Evolutionary conservation across 2,113 vertebrate genomes (phyloP).

Genomic region (Clarias magur): DNA sequence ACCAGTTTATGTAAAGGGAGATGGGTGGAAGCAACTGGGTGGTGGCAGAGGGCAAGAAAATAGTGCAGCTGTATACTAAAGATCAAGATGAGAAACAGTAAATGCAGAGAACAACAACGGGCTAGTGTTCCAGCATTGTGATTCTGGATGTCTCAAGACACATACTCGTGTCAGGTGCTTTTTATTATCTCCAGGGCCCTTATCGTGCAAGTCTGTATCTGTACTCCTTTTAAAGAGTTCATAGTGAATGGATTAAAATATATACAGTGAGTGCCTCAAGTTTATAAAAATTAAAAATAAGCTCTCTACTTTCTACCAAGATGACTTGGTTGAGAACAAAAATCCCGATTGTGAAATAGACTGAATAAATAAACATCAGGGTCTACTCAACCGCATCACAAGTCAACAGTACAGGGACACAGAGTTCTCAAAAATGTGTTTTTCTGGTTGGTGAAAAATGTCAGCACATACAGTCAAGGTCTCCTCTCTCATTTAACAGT

Average conservation of each 20-base stretch:
- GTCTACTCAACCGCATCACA: neutral
- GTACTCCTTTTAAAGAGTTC: neutral
- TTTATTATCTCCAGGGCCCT: neutral
- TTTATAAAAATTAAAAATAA: neutral
- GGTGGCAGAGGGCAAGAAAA: neutral
- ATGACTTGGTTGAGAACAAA: neutral
- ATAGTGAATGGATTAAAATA: neutral
- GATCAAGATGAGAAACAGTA: neutral
- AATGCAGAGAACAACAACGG: neutral
- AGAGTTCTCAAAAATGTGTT: neutral
- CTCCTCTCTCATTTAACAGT: neutral
- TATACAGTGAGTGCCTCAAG: neutral
- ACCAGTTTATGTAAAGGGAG: conserved; percentile 41
- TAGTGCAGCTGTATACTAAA: neutral
- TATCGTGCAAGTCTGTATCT: neutral
- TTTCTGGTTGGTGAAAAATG: neutral
- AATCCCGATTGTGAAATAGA: neutral
- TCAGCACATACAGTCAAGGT: neutral
- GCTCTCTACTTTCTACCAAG: neutral
- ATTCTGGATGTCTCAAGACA: neutral
- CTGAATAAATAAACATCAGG: neutral
- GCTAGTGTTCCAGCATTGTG: neutral
- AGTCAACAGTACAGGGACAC: neutral
- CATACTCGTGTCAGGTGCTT: neutral
- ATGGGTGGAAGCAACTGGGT: neutral